These are phyloP conservation scores for Mantis religiosa DNA, from an alignment of 2,888 invertebrate species.

Conservation along the genomic window DNA sequence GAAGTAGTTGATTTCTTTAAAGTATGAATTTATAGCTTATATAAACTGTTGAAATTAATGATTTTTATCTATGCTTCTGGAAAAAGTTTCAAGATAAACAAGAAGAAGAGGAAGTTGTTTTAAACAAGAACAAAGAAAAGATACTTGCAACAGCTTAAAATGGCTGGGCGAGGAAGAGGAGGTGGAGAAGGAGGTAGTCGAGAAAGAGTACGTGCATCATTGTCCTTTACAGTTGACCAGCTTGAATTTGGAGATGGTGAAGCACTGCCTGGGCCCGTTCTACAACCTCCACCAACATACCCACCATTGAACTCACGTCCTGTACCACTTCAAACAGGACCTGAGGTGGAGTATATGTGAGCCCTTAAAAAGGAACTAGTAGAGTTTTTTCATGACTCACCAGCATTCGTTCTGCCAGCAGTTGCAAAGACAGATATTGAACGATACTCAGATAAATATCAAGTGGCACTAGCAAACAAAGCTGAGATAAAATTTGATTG, in stretches of 20 bases:
- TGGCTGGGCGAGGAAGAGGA: slow-evolving; percentile 38
- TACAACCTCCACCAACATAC: slow-evolving; percentile 46
- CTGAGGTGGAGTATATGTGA: slow-evolving; percentile 44
- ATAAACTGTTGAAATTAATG: no score
- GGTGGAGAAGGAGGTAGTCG: slow-evolving; percentile 41
- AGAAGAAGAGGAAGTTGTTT: slow-evolving; percentile 29
- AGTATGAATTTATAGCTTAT: no score
- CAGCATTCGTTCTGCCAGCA: slow-evolving; percentile 37
- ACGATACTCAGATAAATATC: slow-evolving; percentile 47
- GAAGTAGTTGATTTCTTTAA: no score
- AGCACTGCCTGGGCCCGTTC: slow-evolving; percentile 40
- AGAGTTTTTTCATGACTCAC: slow-evolving; percentile 41
- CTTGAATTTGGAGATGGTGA: slow-evolving; percentile 45
- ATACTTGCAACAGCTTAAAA: slow-evolving; percentile 33
- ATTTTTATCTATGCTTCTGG: slow-evolving; percentile 17
- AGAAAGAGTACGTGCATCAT: slow-evolving; percentile 38
- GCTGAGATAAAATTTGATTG: slow-evolving; percentile 31
- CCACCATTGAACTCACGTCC: slow-evolving; percentile 47
- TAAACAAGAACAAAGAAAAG: slow-evolving; percentile 40
- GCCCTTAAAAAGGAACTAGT: slow-evolving; percentile 43
- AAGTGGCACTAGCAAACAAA: slow-evolving; percentile 35
- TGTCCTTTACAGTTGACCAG: slow-evolving; percentile 44
- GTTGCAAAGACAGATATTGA: slow-evolving; percentile 42
- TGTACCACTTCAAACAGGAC: slow-evolving; percentile 39
- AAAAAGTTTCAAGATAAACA: slow-evolving; percentile 33